phyloP scores from a whole-genome alignment of 2,113 vertebrate species.

The Cavia aperea region DNA sequence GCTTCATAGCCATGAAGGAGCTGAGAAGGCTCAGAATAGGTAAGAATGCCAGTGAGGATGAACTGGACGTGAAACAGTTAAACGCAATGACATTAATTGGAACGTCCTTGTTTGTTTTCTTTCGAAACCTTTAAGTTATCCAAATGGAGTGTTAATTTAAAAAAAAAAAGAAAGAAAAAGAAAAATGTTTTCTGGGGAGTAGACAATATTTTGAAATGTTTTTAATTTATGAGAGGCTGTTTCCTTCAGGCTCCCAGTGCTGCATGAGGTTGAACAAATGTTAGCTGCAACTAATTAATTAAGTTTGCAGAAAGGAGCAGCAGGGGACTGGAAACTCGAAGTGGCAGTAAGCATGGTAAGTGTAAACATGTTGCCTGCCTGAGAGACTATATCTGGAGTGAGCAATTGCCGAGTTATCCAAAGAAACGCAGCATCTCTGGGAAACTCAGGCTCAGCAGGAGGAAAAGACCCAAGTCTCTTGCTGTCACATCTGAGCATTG shows the following conservation, averaged over 20 bases:
- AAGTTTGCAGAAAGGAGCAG: conserved; percentile 72
- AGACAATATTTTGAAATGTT: conserved; percentile 71
- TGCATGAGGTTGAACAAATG: conserved; percentile 64
- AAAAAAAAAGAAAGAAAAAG: neutral
- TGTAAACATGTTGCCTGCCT: conserved; percentile 67
- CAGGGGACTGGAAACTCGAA: conserved; percentile 71
- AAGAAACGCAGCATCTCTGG: conserved; percentile 55
- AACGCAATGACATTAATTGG: neutral
- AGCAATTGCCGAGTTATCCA: conserved; percentile 62
- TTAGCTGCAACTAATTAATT: conserved; percentile 73
- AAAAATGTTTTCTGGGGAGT: conserved; percentile 66
- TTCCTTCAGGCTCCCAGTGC: conserved; percentile 52
- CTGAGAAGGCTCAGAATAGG: neutral
- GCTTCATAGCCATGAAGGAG: accelerated
- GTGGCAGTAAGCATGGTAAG: conserved; percentile 69
- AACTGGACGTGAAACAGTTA: neutral
- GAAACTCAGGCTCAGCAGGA: conserved; percentile 61
- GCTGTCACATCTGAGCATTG: conserved; percentile 34
- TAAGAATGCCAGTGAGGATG: neutral
- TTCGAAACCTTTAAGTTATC: conserved; percentile 60
- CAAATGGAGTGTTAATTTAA: conserved; percentile 66
- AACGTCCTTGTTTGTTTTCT: conserved; percentile 49
- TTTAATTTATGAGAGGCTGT: conserved; percentile 60
- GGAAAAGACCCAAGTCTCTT: conserved; percentile 23
- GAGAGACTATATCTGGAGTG: conserved; percentile 67